Percentiles rank a stretch among this genome's conserved stretches.
Evolutionary conservation across 2,113 vertebrate genomes (phyloP).

Genomic region (Ornithorhynchus anatinus): DNA sequence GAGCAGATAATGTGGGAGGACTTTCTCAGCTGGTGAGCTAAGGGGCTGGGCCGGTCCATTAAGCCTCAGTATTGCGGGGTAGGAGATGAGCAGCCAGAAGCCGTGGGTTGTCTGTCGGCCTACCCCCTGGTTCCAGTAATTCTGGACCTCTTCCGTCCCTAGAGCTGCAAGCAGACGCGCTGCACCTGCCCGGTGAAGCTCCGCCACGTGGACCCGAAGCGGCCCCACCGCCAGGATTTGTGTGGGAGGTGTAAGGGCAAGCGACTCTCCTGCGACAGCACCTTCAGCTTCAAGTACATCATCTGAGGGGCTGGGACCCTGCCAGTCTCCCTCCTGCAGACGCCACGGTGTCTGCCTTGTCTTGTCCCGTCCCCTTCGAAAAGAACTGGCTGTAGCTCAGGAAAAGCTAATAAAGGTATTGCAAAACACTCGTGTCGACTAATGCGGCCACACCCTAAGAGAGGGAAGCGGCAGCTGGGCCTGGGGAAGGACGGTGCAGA

Average conservation of each 20-base stretch:
- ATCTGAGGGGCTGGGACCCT: conserved; percentile 75
- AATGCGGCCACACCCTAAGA: not conserved
- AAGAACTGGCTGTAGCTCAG: not conserved
- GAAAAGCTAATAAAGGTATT: conserved; percentile 58
- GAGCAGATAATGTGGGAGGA: too few species aligned
- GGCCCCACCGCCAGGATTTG: conserved; percentile 94
- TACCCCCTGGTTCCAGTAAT: too few species aligned
- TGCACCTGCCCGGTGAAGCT: conserved; percentile 86
- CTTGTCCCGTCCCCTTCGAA: not conserved
- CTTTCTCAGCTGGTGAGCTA: too few species aligned
- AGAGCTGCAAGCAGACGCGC: conserved; percentile 91
- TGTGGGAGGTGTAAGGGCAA: conserved; percentile 97
- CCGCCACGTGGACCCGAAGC: conserved; percentile 93
- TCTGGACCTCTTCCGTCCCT: conserved; percentile 1
- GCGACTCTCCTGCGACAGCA: conserved; percentile 94
- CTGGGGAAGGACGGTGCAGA: too few species aligned
- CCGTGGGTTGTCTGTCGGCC: too few species aligned
- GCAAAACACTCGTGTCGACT: conserved; percentile 24
- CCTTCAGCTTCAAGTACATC: conserved; percentile 98
- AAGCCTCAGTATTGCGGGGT: not conserved
- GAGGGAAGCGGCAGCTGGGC: too few species aligned
- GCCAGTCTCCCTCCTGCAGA: too few species aligned
- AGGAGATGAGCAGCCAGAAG: too few species aligned
- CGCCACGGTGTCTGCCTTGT: too few species aligned
- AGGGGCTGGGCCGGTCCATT: too few species aligned